A percentile compares a stretch with the other conserved stretches of the same genome.
phyloP scores from a whole-genome alignment of 1,140 invertebrate species.

The Leucophenga varia region DNA sequence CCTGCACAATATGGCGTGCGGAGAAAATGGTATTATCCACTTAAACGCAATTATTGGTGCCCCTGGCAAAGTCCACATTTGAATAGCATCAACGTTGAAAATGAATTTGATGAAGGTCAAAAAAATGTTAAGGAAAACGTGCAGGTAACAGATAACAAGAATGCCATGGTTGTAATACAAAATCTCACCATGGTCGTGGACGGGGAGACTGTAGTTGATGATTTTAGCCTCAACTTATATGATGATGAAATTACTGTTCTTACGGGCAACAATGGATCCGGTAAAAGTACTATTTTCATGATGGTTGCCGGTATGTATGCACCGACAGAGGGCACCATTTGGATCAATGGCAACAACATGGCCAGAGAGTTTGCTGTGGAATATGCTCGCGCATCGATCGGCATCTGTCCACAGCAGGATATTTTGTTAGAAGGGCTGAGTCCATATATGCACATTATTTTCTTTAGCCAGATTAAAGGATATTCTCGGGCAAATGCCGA shows the following conservation, averaged over 20 bases:
- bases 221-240: constrained; percentile 58
- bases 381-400: not conserved
- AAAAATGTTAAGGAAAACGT: too few species aligned
- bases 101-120: too few species aligned
- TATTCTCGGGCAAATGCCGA: not conserved
- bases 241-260: constrained; percentile 68
- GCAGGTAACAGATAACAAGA: too few species aligned
- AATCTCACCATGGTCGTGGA: too few species aligned
- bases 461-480: constrained; percentile 39
- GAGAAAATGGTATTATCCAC: too few species aligned
- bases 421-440: not conserved
- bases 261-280: constrained; percentile 80
- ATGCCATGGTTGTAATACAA: too few species aligned
- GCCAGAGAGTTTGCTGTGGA: not conserved
- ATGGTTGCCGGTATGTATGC: constrained; percentile 73
- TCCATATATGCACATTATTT: constrained; percentile 22
- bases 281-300: constrained; percentile 77
- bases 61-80: too few species aligned
- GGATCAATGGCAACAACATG: constrained; percentile 66
- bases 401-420: not conserved
- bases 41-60: too few species aligned
- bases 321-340: constrained; percentile 68
- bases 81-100: too few species aligned
- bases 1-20: too few species aligned
- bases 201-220: constrained; percentile 63